Evolutionary conservation across 2,888 invertebrate genomes (phyloP).

Genomic region (Panopea generosa): DNA sequence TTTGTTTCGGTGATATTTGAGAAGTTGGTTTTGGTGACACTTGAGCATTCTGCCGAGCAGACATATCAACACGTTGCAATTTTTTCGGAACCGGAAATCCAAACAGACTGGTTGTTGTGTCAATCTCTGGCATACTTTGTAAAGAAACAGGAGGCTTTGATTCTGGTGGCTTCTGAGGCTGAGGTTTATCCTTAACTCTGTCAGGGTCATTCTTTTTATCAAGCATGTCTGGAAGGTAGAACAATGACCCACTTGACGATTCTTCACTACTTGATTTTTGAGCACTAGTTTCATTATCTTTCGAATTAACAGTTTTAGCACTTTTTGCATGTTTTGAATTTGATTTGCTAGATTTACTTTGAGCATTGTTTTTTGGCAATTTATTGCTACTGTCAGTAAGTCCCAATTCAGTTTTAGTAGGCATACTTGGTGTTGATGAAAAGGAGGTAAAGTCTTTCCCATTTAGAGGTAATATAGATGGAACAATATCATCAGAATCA

Average conservation of each 20-base stretch:
- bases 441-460: slow-evolving; percentile 54
- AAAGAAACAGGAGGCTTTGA: slow-evolving; percentile 10
- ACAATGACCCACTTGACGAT: slow-evolving; percentile 10
- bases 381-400: slow-evolving; percentile 1
- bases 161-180: slow-evolving; percentile 1
- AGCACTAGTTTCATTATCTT: slow-evolving; percentile 34
- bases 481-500: slow-evolving; percentile 68
- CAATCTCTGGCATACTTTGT: slow-evolving; percentile 57
- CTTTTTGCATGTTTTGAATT: slow-evolving; percentile 36
- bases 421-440: slow-evolving; percentile 28
- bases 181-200: slow-evolving; percentile 20
- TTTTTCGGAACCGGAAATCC: slow-evolving; percentile 57
- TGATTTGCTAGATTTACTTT: slow-evolving; percentile 33
- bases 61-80: slow-evolving; percentile 31
- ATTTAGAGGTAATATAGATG: slow-evolving; percentile 61
- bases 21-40: slow-evolving; percentile 36
- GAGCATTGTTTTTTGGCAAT: slow-evolving; percentile 38
- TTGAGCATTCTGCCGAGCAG: slow-evolving; percentile 21
- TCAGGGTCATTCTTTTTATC: slow-evolving; percentile 41
- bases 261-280: slow-evolving; percentile 17
- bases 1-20: slow-evolving; percentile 39
- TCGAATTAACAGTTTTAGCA: slow-evolving; percentile 34
- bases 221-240: slow-evolving; percentile 34
- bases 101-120: slow-evolving; percentile 61
- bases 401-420: slow-evolving; percentile 31